Percentiles rank a stretch among this genome's conserved stretches.
Conservation (phyloP, 2,113 vertebrate species). For the Sinocyclocheilus rhinocerous region DNA sequence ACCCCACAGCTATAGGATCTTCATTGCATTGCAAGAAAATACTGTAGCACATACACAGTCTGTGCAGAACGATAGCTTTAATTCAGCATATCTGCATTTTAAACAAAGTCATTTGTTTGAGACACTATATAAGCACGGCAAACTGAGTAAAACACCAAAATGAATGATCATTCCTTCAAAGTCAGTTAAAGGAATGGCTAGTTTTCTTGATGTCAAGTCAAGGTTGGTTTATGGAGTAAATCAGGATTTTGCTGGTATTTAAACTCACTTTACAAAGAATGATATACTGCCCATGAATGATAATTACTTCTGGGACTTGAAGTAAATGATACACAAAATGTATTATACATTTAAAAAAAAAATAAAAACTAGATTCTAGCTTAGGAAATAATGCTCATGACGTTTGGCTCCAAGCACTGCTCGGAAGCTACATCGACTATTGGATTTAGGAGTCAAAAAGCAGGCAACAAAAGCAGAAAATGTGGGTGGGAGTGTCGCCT, state of each 20-base stretch:
- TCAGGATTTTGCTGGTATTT: constrained; percentile 10
- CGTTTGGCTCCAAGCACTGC: background rate
- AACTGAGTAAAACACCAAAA: background rate
- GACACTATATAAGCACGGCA: background rate
- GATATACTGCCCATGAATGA: background rate
- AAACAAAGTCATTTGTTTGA: background rate
- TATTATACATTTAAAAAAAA: no score
- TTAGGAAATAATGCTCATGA: background rate
- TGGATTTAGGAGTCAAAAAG: constrained; percentile 1
- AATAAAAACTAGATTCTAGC: background rate
- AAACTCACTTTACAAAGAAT: background rate
- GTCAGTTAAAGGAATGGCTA: background rate
- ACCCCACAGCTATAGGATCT: no score
- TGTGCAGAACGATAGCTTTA: background rate
- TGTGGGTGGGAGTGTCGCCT: background rate
- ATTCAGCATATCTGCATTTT: background rate
- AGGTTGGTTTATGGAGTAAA: background rate
- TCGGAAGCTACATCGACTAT: background rate
- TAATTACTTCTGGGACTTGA: constrained; percentile 18
- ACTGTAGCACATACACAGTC: no score
- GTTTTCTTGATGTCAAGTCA: background rate
- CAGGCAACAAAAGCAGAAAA: constrained; percentile 11
- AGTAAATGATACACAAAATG: constrained; percentile 2
- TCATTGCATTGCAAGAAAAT: no score
- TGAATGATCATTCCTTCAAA: background rate